phyloP scores from a whole-genome alignment of 1,140 invertebrate genomes.

The Monomorium pharaonis region DNA sequence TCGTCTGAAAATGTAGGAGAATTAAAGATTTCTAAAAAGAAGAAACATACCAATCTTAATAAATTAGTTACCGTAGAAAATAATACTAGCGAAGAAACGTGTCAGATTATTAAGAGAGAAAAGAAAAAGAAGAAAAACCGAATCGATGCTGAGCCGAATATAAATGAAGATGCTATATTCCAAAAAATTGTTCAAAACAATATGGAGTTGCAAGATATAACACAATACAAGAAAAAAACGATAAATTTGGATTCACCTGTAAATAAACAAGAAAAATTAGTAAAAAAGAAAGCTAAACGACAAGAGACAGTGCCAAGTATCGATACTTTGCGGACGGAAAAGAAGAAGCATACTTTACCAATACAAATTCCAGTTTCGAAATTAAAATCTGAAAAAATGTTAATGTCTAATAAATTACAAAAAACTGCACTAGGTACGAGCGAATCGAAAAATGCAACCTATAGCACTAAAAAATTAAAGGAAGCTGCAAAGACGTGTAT shows the following conservation, averaged over 20 bases:
- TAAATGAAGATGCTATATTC: background rate
- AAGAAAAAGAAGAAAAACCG: constrained; percentile 43
- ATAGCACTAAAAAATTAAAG: constrained; percentile 18
- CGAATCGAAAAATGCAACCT: constrained; percentile 28
- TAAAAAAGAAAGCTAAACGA: constrained; percentile 10
- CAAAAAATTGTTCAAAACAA: background rate
- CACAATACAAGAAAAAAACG: background rate
- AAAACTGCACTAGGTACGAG: background rate
- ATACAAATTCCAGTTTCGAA: background rate
- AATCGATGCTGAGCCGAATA: background rate
- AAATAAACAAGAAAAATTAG: background rate
- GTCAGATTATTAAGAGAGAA: background rate
- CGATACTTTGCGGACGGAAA: background rate
- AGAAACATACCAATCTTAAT: background rate
- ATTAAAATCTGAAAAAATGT: background rate
- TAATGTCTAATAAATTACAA: background rate
- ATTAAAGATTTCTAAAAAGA: background rate
- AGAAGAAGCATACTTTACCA: background rate
- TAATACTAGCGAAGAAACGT: background rate
- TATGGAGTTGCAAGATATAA: background rate
- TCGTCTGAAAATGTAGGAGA: background rate
- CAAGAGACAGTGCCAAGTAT: background rate
- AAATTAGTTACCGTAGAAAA: constrained; percentile 7
- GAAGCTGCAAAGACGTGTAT: background rate
- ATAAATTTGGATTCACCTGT: background rate